phyloP scores from a whole-genome alignment of 2,113 vertebrate genomes.

The Chamaetylas fuelleborni region DNA sequence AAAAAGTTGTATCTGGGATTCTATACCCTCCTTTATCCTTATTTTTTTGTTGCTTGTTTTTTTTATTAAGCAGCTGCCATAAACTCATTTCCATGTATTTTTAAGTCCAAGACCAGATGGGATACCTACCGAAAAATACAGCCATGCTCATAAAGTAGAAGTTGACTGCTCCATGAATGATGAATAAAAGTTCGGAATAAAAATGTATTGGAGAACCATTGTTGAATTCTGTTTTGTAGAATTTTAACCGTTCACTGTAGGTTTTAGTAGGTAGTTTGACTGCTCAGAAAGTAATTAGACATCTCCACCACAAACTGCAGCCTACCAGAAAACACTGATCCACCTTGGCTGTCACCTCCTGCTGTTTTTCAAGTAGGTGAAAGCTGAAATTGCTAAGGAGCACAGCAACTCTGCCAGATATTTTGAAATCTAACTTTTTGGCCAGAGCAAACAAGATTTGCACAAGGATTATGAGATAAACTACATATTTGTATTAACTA shows the following conservation, averaged over 20 bases:
- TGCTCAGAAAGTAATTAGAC: neutral
- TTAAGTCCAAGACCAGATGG: neutral
- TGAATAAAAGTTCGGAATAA: neutral
- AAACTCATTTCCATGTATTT: neutral
- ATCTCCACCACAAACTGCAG: neutral
- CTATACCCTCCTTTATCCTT: neutral
- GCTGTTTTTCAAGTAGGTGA: neutral
- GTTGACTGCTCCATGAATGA: neutral
- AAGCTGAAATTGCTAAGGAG: neutral
- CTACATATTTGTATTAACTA: neutral
- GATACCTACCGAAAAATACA: neutral
- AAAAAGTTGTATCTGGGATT: neutral
- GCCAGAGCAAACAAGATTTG: conserved; percentile 23
- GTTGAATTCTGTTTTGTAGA: neutral
- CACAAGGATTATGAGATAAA: conserved; percentile 49
- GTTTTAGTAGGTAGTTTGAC: neutral
- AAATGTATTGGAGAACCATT: neutral
- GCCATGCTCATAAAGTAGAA: neutral
- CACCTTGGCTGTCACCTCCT: neutral
- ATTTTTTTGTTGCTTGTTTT: neutral
- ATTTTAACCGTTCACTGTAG: neutral
- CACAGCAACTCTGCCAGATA: neutral
- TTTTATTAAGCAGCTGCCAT: neutral
- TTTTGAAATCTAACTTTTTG: conserved; percentile 37
- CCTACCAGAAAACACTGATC: neutral